These are phyloP conservation scores for Phyllotreta striolata DNA, from an alignment of 2,888 invertebrate genomes.

Conservation along the genomic window DNA sequence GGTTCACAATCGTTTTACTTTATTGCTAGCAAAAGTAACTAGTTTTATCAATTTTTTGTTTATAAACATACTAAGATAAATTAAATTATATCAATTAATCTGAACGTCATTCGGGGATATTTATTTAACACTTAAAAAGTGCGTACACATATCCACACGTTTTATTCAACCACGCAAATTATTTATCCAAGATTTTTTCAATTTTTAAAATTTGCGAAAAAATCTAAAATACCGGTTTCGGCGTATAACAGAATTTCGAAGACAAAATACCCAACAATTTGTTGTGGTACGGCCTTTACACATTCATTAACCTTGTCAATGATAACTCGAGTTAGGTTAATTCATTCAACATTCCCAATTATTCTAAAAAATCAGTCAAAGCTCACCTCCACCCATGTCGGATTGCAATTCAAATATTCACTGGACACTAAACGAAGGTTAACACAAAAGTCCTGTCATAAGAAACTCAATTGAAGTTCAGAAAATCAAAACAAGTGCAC, in stretches of 20 bases:
- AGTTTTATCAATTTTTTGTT: slow-evolving; percentile 11
- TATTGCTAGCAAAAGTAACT: neutral
- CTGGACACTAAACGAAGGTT: slow-evolving; percentile 32
- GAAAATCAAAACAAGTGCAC: slow-evolving; percentile 39
- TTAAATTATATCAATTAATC: slow-evolving; percentile 1
- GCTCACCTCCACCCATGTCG: slow-evolving; percentile 45
- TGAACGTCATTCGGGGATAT: neutral
- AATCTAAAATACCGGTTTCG: slow-evolving; percentile 17
- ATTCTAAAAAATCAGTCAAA: slow-evolving; percentile 18
- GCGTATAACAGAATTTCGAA: slow-evolving; percentile 4
- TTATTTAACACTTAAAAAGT: neutral
- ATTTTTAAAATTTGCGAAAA: neutral
- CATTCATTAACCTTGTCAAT: slow-evolving; percentile 27
- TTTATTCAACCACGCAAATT: neutral
- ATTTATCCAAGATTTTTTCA: no score
- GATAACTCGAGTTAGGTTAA: slow-evolving; percentile 24
- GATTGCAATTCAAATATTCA: slow-evolving; percentile 26
- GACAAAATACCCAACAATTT: neutral
- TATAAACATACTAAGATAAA: slow-evolving; percentile 8
- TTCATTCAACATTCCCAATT: slow-evolving; percentile 6
- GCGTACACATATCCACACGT: neutral
- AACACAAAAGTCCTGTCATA: slow-evolving; percentile 26
- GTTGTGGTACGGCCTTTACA: neutral
- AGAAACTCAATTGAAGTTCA: slow-evolving; percentile 29
- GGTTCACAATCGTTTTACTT: no score